phyloP scores from a whole-genome alignment of 2,113 vertebrate genomes.

The Poeciliopsis retropinna region DNA sequence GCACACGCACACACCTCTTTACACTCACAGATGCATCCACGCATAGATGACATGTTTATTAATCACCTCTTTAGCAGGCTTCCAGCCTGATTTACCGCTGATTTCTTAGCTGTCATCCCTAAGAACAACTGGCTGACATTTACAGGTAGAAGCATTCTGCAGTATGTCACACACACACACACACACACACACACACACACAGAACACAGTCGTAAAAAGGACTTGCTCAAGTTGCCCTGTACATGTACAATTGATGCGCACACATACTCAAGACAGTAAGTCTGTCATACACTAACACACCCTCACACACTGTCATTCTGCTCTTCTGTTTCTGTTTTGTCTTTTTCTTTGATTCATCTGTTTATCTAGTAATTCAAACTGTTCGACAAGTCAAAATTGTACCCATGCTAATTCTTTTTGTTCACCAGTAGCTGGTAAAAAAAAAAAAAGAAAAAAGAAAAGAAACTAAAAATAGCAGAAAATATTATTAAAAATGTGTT shows the following conservation, averaged over 20 bases:
- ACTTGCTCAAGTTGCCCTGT: conserved; percentile 21
- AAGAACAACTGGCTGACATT: conserved; percentile 58
- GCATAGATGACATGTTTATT: conserved; percentile 61
- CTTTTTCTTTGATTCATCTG: not conserved
- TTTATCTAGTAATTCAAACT: not conserved
- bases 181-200: not conserved
- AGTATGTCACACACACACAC: not conserved
- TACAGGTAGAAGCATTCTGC: conserved; percentile 50
- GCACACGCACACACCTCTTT: not conserved
- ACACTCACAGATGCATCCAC: not conserved
- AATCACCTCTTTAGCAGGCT: conserved; percentile 57
- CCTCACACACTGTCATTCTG: not conserved
- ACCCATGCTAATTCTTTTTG: not conserved
- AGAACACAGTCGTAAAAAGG: not conserved
- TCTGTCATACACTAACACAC: conserved; percentile 19
- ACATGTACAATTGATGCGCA: conserved; percentile 1
- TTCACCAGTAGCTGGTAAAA: no score
- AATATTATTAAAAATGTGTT: no score
- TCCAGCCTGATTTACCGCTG: conserved; percentile 53
- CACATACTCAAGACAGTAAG: conserved; percentile 36
- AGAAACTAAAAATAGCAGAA: no score
- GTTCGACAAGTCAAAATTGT: not conserved
- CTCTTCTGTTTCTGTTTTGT: not conserved
- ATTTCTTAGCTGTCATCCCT: conserved; percentile 50
- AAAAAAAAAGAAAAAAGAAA: no score